Base-by-base conservation (phyloP, 1,140 invertebrate genomes). In the Popillia japonica region DNA sequence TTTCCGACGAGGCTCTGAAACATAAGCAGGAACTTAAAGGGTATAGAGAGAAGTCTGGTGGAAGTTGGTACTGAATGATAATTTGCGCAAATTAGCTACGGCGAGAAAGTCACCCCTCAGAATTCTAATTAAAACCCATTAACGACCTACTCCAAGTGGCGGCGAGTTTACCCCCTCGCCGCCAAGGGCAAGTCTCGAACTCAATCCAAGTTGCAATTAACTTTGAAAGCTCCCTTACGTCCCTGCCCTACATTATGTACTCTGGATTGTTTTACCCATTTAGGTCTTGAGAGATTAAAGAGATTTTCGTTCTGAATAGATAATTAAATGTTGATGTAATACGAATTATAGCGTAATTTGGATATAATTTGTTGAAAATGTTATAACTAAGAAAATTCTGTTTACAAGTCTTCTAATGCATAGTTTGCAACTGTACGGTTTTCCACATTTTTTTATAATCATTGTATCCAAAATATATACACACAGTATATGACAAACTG, bases 71-170 rank as follows among this genome's bases (percentile, higher is more conserved):
- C 23, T 34, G 61, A 68, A 68, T 68, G 61, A 68, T 68, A 68
- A 68, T 68, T 68, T 68, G 61, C 61, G 61, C 61, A 68, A 68
- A 68, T 68, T 68, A 68, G 61, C 22, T 20, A 55, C 61, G 61
- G 61, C 61, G 61, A 68, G 61, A 68, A 68, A 68, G 61, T 68
- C 61, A 68, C 61, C 61, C 61, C 61, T 68, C 61, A 34, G 20
- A 68, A 22, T 27, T 20, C 7, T 68, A 68, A 68, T 68, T 68
- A 68, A 68, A 68, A 68, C 27, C 61, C 61, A 68, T 68, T 68
- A 68, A 68, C 61, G 61, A 68, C 61, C 61, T 68, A 68, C 61
- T 68, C 61, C 61, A 68, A 68, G 61, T 68, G 61, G 20, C 61
- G 61, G 20, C 27, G 9, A 17, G 61, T 68, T 68, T 14, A 68